Evolutionary conservation across 2,797 vertebrate species (phyloP).

Genomic region (Scolopax rusticola): DNA sequence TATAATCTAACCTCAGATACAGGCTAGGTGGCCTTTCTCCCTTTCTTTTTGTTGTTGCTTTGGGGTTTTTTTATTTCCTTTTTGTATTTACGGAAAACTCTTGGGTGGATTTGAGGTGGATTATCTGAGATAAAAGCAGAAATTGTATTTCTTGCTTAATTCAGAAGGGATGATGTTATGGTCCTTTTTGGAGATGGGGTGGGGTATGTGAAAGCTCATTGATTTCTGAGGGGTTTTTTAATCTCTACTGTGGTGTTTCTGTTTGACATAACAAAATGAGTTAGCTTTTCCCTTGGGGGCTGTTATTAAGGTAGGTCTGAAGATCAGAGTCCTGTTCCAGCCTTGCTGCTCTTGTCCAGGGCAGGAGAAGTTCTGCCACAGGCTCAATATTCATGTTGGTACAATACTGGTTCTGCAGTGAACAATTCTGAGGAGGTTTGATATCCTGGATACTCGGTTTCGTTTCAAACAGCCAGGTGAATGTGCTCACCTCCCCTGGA

Average conservation of each 20-base stretch:
- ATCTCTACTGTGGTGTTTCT: neutral
- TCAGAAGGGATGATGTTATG: neutral
- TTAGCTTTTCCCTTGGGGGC: neutral
- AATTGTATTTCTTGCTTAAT: neutral
- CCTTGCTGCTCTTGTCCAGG: neutral
- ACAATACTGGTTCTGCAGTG: neutral
- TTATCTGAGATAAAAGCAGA: neutral
- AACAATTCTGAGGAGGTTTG: neutral
- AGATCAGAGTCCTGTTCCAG: neutral
- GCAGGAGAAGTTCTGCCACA: neutral
- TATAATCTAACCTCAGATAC: neutral
- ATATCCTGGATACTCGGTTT: neutral
- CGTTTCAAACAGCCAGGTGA: neutral
- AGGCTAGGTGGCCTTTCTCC: neutral
- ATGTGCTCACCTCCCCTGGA: neutral
- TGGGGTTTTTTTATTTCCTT: neutral
- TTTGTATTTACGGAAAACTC: neutral
- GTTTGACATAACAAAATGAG: neutral
- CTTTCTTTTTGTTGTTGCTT: neutral
- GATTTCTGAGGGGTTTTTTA: neutral
- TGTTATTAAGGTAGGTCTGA: neutral
- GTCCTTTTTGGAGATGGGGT: neutral
- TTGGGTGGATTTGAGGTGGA: neutral
- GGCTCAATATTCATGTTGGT: neutral
- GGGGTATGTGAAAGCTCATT: neutral